These are phyloP conservation scores for Strigops habroptila DNA, from an alignment of 2,113 vertebrate species.

Conservation along the genomic window DNA sequence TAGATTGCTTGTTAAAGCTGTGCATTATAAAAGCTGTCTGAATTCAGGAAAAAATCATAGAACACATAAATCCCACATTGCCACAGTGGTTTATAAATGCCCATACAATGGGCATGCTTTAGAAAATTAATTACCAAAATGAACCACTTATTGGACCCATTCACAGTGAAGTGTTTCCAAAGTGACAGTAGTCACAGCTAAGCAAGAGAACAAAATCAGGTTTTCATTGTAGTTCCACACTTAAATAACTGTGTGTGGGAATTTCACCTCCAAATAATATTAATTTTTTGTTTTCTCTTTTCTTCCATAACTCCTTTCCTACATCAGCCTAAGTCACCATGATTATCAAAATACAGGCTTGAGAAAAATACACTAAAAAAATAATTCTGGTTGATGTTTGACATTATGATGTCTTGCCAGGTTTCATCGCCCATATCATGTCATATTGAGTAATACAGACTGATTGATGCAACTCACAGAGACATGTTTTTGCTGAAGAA, in stretches of 20 bases:
- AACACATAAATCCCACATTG: neutral
- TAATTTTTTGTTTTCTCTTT: neutral
- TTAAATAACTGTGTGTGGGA: neutral
- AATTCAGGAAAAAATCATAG: neutral
- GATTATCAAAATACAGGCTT: neutral
- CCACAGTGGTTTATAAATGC: neutral
- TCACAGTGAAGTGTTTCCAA: neutral
- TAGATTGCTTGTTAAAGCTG: neutral
- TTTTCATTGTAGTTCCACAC: neutral
- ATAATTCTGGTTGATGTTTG: neutral
- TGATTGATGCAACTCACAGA: constrained; percentile 4
- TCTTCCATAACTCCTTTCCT: neutral
- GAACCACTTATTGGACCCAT: neutral
- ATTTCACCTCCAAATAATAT: neutral
- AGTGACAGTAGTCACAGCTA: neutral
- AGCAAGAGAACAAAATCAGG: neutral
- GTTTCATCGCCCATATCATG: neutral
- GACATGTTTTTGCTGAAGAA: neutral
- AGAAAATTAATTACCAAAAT: neutral
- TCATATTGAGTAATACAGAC: neutral
- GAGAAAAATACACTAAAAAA: neutral
- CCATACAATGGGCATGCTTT: neutral
- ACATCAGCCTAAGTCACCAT: neutral
- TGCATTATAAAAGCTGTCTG: neutral
- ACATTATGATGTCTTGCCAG: neutral